Evolutionary conservation across 2,888 invertebrate genomes (phyloP), one percentile per base, ranked within the genome.

Genomic region (Drosophila emarginata): DNA sequence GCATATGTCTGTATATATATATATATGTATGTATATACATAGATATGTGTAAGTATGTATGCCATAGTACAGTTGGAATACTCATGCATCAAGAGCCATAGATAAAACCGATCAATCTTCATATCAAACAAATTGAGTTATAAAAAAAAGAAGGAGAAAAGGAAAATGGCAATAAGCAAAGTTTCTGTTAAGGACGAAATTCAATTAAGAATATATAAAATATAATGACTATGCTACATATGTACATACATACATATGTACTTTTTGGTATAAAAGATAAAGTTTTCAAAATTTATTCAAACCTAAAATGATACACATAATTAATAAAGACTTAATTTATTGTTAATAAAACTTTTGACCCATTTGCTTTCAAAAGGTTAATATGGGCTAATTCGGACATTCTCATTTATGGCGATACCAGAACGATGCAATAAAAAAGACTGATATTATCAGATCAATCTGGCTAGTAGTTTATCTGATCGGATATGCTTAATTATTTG

Each of bases 1-100:
- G 63, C 72, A 72, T 72, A 72, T 52, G 67, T 72, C n/a, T n/a
- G 64, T 61, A 58, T 71, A 62, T 36, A 39, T 61, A 36, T 36
- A n/a, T n/a, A 32, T 32, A 11, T 37, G n/a, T 45, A 18, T 18
- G 40, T 45, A 18, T n/a, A 18, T 9, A 18, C 15, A 9, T 18
- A 45, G 18, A 45, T 45, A 18, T 45, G 18, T 45, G 50, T 36
- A 50, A 54, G 28, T 11, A 32, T 60, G 26, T 36, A 32, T 60
- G 26, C 12, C 32, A 59, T 53, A 36, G 65, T 60, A 53, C 15
- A 32, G 53, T 53, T 53, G 28, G 14, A 28, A 28, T 32, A 32
- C 15, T 26, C 32, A 18, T 36, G 54, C 54, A 11, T 45, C 28
- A 32, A 21, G 37, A 12, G 11, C 9, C 45, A 32, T 11, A 32